phyloP scores from a whole-genome alignment of 2,888 invertebrate genomes.

The Phalera bucephala region DNA sequence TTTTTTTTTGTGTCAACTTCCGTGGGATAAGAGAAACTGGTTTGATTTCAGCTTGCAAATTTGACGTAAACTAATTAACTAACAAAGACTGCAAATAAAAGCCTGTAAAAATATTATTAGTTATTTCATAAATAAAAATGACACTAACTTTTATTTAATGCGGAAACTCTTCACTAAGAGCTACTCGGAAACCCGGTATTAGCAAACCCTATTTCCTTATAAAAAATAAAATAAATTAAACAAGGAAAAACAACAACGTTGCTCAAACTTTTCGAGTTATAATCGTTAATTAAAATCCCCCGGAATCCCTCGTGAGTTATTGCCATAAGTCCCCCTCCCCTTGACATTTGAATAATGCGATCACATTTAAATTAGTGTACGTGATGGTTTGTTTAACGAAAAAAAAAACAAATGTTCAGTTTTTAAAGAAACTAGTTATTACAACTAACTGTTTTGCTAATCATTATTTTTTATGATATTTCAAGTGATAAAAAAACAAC shows the following conservation, averaged over 20 bases:
- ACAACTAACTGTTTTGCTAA: too few relatives aligned
- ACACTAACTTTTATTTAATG: too few relatives aligned
- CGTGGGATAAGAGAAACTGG: too few relatives aligned
- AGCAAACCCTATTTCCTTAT: conserved; percentile 11
- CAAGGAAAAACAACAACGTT: conserved; percentile 36
- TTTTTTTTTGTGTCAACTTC: too few relatives aligned
- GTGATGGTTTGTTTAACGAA: conserved; percentile 19
- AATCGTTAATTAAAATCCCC: conserved; percentile 59
- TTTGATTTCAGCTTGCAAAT: too few relatives aligned
- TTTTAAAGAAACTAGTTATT: too few relatives aligned
- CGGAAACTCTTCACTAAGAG: conserved; percentile 2
- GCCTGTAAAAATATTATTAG: too few relatives aligned
- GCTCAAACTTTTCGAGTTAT: conserved; percentile 49
- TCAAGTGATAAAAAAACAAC: conserved; percentile 3
- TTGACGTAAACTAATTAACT: too few relatives aligned
- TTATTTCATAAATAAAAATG: too few relatives aligned
- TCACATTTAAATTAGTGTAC: conserved; percentile 28
- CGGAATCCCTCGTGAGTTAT: conserved; percentile 50
- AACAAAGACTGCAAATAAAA: too few relatives aligned
- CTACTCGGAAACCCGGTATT: conserved; percentile 2
- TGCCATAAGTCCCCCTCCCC: conserved; percentile 38
- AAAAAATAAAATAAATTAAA: conserved; percentile 25
- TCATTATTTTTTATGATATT: not conserved
- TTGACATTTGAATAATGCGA: conserved; percentile 37
- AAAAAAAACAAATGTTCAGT: conserved; percentile 22